A percentile compares a stretch with the other conserved stretches of the same genome.
Evolutionary conservation across 2,888 invertebrate genomes (phyloP).

Genomic region (Ellobium chinense): DNA sequence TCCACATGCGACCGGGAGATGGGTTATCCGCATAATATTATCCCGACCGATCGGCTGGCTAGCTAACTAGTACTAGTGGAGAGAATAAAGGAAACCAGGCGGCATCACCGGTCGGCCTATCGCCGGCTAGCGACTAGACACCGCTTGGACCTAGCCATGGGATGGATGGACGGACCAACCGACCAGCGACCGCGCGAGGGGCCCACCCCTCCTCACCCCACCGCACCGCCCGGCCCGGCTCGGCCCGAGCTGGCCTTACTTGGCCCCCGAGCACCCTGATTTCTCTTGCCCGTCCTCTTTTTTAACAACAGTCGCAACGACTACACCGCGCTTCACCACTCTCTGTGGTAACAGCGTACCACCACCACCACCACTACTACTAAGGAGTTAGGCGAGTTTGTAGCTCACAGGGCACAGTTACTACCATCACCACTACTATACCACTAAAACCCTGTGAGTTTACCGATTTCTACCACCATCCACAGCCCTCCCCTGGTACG

Average conservation of each 20-base stretch:
- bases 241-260: slow-evolving; percentile 16
- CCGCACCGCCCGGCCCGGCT: slow-evolving; percentile 13
- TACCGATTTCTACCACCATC: no score
- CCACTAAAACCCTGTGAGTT: no score
- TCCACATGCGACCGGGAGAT: background rate
- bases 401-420: no score
- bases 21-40: slow-evolving; percentile 1
- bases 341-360: no score
- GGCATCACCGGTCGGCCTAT: background rate
- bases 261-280: slow-evolving; percentile 4
- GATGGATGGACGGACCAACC: slow-evolving; percentile 7
- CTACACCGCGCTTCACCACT: background rate
- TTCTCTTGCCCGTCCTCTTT: background rate
- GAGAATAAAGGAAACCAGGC: background rate
- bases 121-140: slow-evolving; percentile 33
- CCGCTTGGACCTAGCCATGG: slow-evolving; percentile 21
- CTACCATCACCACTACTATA: no score
- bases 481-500: no score
- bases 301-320: no score
- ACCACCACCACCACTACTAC: no score
- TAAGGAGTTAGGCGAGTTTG: no score
- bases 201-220: slow-evolving; percentile 18
- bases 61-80: background rate
- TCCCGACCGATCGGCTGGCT: slow-evolving; percentile 1
- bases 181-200: slow-evolving; percentile 30